Evolutionary conservation across 2,797 vertebrate genomes (phyloP).

Genomic region (Ceryle rudis): DNA sequence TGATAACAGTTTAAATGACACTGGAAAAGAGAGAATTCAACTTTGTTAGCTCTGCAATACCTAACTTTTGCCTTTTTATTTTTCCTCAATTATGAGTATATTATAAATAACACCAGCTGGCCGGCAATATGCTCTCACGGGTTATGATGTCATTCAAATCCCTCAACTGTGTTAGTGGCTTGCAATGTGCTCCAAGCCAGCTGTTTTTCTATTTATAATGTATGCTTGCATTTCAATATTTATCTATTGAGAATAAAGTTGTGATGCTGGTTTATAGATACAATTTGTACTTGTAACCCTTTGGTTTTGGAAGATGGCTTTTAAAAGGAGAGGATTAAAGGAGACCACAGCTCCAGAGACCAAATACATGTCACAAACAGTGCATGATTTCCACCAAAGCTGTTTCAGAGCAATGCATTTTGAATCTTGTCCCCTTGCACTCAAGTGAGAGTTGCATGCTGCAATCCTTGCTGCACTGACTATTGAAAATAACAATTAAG

Average conservation of each 20-base stretch:
- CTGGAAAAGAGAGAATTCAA: slow-evolving; percentile 13
- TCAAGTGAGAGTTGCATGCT: background rate
- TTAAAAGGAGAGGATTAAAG: slow-evolving; percentile 35
- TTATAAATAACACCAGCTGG: slow-evolving; percentile 83
- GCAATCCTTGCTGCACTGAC: slow-evolving; percentile 1
- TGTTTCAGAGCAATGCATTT: background rate
- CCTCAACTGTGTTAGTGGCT: slow-evolving; percentile 77
- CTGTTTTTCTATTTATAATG: slow-evolving; percentile 83
- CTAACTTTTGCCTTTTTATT: slow-evolving; percentile 59
- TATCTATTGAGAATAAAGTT: slow-evolving; percentile 62
- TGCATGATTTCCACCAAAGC: slow-evolving; percentile 11
- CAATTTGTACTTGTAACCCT: slow-evolving; percentile 48
- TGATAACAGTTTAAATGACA: background rate
- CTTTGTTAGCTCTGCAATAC: slow-evolving; percentile 44
- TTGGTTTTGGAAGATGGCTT: slow-evolving; percentile 24
- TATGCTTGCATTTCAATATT: slow-evolving; percentile 74
- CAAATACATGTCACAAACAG: background rate
- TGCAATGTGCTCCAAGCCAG: slow-evolving; percentile 77
- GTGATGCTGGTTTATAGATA: slow-evolving; percentile 64
- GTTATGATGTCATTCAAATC: slow-evolving; percentile 84
- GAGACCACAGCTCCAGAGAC: slow-evolving; percentile 7
- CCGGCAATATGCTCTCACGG: slow-evolving; percentile 77
- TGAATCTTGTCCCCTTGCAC: background rate
- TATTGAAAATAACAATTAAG: slow-evolving; percentile 30
- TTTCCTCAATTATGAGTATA: slow-evolving; percentile 73